Conservation (phyloP, 2,113 vertebrate genomes). For the Ptilonorhynchus violaceus region DNA sequence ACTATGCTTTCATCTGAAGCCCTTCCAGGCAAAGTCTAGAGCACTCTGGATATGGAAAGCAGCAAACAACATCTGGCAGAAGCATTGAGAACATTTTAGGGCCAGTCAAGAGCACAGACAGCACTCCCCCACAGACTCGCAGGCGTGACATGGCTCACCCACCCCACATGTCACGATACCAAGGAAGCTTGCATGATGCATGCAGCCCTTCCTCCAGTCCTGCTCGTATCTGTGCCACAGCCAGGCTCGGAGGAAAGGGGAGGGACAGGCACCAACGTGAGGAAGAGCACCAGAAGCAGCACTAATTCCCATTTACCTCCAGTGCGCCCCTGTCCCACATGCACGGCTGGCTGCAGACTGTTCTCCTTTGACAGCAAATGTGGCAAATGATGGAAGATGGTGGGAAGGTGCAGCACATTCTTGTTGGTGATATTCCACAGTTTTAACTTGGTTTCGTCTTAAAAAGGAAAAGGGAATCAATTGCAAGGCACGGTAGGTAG, state of each 20-base stretch:
- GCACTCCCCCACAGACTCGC: background rate
- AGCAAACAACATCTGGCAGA: constrained; percentile 5
- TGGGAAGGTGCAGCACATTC: constrained; percentile 93
- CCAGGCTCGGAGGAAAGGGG: background rate
- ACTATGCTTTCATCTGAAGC: background rate
- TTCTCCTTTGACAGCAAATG: constrained; percentile 94
- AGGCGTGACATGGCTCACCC: background rate
- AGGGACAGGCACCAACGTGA: constrained; percentile 23
- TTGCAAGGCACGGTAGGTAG: constrained; percentile 28
- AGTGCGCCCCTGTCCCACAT: constrained; percentile 92
- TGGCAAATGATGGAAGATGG: constrained; percentile 98
- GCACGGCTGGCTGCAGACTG: constrained; percentile 92
- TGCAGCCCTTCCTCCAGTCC: constrained; percentile 37
- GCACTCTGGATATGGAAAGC: constrained; percentile 15
- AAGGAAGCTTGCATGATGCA: constrained; percentile 42
- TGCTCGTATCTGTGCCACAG: background rate
- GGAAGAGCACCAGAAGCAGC: constrained; percentile 32
- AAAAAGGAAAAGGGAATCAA: constrained; percentile 62
- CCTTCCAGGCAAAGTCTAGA: background rate
- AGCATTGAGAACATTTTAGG: background rate
- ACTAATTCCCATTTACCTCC: constrained; percentile 81
- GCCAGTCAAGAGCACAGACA: constrained; percentile 9
- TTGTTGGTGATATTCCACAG: constrained; percentile 95
- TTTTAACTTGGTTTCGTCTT: constrained; percentile 94
- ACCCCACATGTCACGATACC: background rate